Conservation (phyloP, 2,113 vertebrate genomes). For the Hypanus sabinus region DNA sequence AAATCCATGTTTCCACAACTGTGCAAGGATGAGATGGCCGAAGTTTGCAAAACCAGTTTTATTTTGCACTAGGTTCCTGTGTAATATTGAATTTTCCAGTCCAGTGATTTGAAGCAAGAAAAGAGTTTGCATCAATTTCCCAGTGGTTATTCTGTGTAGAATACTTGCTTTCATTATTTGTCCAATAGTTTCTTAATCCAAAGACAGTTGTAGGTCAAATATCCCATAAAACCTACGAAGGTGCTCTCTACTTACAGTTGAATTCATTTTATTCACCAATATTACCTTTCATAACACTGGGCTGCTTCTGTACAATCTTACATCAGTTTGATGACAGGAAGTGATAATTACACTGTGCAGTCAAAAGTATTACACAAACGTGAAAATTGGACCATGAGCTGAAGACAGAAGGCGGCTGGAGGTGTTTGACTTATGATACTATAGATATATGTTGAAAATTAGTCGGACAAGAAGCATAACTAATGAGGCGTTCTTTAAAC, state of each 20-base stretch:
- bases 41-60: not conserved
- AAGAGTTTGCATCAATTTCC: not conserved
- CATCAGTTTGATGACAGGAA: constrained; percentile 9
- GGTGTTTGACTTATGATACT: not conserved
- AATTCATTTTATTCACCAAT: not conserved
- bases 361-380: not conserved
- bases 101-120: not conserved
- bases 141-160: not conserved
- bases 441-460: not conserved
- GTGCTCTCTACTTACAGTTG: not conserved
- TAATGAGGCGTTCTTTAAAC: constrained; percentile 3
- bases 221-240: not conserved
- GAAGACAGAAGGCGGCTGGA: not conserved
- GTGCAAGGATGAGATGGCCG: not conserved
- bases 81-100: not conserved
- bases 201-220: not conserved
- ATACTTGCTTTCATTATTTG: not conserved
- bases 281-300: not conserved
- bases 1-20: not conserved
- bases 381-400: constrained; percentile 22
- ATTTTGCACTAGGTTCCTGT: not conserved
- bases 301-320: not conserved
- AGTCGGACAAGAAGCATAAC: constrained; percentile 19
- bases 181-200: not conserved
- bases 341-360: not conserved